phyloP scores from a whole-genome alignment of 1,140 invertebrate genomes.

The Panagrolaimus sp. region DNA sequence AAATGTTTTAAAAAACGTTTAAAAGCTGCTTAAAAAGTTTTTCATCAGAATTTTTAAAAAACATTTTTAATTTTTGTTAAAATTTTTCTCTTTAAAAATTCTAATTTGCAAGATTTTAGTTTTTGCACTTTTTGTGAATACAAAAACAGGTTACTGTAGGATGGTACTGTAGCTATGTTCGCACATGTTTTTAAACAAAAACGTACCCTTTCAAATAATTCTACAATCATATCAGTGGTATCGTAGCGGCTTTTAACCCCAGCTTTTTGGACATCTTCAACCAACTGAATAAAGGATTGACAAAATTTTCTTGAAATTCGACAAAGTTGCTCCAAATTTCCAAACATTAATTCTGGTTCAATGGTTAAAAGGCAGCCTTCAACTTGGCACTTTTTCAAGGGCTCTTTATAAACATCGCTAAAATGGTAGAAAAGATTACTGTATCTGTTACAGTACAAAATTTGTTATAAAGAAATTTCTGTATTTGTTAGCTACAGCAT shows the following conservation, averaged over 20 bases:
- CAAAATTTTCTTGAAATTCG: conserved; percentile 68
- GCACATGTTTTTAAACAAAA: no score
- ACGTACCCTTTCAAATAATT: conserved; percentile 66
- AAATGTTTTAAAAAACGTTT: no score
- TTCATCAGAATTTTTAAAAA: conserved; percentile 15
- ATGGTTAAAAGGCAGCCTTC: conserved; percentile 70
- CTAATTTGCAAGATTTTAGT: no score
- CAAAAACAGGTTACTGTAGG: no score
- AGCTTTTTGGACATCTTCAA: conserved; percentile 64
- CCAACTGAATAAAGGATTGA: conserved; percentile 67
- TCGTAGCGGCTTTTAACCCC: conserved; percentile 62
- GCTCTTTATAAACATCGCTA: conserved; percentile 70
- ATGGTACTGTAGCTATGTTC: no score
- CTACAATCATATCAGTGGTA: conserved; percentile 65
- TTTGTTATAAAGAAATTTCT: no score
- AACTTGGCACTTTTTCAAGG: conserved; percentile 70
- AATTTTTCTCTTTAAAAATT: not conserved
- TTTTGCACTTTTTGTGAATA: no score
- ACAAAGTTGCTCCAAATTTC: conserved; percentile 70
- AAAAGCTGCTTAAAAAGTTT: not conserved
- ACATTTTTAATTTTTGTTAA: not conserved
- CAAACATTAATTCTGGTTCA: conserved; percentile 70
- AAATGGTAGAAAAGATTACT: conserved; percentile 24
- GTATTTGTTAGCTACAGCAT: no score
- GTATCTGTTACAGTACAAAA: conserved; percentile 20